Evolutionary conservation across 2,888 invertebrate genomes (phyloP), one percentile per base, ranked within the genome.

Genomic region (Drosophila stalkeri): DNA sequence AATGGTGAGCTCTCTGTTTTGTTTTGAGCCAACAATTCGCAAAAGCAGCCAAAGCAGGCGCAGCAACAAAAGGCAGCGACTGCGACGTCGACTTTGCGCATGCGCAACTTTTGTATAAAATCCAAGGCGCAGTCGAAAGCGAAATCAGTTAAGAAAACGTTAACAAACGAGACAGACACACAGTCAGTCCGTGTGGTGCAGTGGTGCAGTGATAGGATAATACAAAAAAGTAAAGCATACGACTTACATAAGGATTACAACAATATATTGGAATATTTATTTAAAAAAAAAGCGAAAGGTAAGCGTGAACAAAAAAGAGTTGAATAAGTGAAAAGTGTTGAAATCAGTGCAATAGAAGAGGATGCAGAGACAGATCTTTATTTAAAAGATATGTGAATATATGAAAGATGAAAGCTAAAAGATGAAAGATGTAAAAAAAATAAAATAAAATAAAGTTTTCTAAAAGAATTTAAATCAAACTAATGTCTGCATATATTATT

Each of bases 91-190:
- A 37, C 69, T 76, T 60, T 27, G 86, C 88, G 88, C 90, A 72
- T 75, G 87, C 82, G 82, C 80, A 75, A 55, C 81, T 80, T 86
- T 72, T 82, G 90, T 91, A 91, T 91, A 91, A 91, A 91, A 91
- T 73, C 80, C 80, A 75, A 74, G 69, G 83, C 80, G 55, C 72
- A 60, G 77, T 67, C 70, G 78, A 85, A 90, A 82, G 78, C 81
- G 78, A 86, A 89, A 91, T 91, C 91, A 91, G 91, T 91, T 65
- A 90, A 89, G 83, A 79, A 82, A 78, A 81, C 83, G 80, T 88
- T 80, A 77, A 84, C 80, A 67, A 84, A 77, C 86, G 75, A 72
- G 64, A n/a, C 57, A 77, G 76, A 70, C 73, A 64, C 68, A 74
- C 54, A 56, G 27, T 1, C 27, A 27, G 5, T 27, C 18, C 68